Conservation (phyloP, 30 jellyfish, hydroid and myxozoan genomes). For the Sanderia malayensis region DNA sequence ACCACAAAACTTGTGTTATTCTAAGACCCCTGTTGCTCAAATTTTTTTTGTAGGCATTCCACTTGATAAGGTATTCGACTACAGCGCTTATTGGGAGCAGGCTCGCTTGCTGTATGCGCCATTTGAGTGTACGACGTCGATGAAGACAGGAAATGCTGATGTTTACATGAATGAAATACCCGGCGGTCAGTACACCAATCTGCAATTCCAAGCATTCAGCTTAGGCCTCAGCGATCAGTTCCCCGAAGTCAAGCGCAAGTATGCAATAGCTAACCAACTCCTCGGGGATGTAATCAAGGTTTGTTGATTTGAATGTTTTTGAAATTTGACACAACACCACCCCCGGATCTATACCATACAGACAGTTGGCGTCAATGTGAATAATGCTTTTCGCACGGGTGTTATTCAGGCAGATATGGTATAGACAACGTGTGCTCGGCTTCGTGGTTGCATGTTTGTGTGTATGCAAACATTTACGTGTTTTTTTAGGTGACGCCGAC, state of each 20-base stretch:
- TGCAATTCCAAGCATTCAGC: conserved; percentile 99
- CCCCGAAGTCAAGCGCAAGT: conserved; percentile 90
- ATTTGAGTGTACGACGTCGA: conserved; percentile 95
- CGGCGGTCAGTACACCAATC: conserved; percentile 99
- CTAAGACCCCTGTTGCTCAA: too few relatives aligned
- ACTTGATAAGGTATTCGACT: conserved; percentile 70
- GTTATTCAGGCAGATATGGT: too few relatives aligned
- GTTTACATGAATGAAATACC: conserved; percentile 97
- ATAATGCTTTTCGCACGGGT: too few relatives aligned
- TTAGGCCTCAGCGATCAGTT: conserved; percentile 95
- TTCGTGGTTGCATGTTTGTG: too few relatives aligned
- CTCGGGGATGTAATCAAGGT: conserved; percentile 98
- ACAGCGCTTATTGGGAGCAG: conserved; percentile 99
- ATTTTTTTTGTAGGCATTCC: conserved; percentile 68
- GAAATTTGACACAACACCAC: too few relatives aligned
- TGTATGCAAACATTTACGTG: too few relatives aligned
- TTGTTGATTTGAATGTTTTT: neutral
- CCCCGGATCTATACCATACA: too few relatives aligned
- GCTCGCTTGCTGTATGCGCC: conserved; percentile 97
- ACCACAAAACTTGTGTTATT: too few relatives aligned
- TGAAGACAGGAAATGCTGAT: conserved; percentile 99
- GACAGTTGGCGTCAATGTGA: too few relatives aligned
- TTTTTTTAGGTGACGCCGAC: conserved; percentile 99
- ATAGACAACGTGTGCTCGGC: too few relatives aligned
- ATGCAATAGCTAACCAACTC: conserved; percentile 86